Evolutionary conservation across 2,888 invertebrate genomes (phyloP), one percentile per base, ranked within the genome.

Genomic region (Drosophila sordidula): DNA sequence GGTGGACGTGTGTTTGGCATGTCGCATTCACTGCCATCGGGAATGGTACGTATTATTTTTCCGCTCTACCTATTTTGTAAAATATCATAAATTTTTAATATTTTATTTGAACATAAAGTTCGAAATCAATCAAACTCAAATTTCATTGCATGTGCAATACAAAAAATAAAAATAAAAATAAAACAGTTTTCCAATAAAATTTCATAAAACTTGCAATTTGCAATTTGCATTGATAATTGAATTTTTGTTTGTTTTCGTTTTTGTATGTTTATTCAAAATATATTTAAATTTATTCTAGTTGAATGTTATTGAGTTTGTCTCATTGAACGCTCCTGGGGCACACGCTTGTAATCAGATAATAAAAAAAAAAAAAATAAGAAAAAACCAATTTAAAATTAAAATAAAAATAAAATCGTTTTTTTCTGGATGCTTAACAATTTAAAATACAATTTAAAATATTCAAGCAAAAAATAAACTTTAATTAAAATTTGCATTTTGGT

Each of bases 1-100:
- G 92, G 92, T 87, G 91, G 92, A 74, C 91, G 92, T 81, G 91
- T 92, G 83, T 92, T 92, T 91, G 92, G 92, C 81, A 92, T 92
- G 92, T 92, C 92, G 67, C 92, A 92, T 90, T 92, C 92, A 84
- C 88, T 92, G 80, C 92, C 92, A 70, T 92, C 92, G 11, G 92
- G 92, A 91, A 92, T 92, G 92, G 92, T 92, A 91, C 84, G 92
- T 92, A 90, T 89, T 64, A 6, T 18, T 54, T 18, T 34, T 46
- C 12, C 1, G 16, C 9, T 38, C 14, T 26, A 25, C 41, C 4
- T 22, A n/a, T 22, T 18, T 29, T 44, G 51, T 18, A 18, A 42
- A 52, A 52, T 54, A 50, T 38, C 67, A 83, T 86, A 66, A 65
- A 62, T 73, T 73, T 77, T 56, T 36, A 29, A 62, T 73, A 59